These are phyloP conservation scores for Daktulosphaira vitifoliae DNA, from an alignment of 1,140 invertebrate genomes.

Conservation along the genomic window DNA sequence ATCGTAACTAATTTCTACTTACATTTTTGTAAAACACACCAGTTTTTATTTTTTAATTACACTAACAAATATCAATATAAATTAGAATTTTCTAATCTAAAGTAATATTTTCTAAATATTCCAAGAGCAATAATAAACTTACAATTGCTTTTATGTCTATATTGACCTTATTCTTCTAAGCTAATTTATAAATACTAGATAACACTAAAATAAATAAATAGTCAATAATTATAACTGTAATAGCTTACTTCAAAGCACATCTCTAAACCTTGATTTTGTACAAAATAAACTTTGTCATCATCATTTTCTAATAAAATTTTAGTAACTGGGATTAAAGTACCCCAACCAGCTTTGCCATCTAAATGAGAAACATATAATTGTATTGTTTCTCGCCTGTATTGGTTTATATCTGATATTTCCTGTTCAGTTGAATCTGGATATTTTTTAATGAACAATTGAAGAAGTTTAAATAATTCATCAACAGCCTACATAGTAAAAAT, in stretches of 20 bases:
- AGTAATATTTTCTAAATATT: no score
- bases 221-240: no score
- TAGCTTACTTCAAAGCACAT: conserved; percentile 69
- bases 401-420: conserved; percentile 68
- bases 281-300: conserved; percentile 77
- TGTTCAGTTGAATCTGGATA: conserved; percentile 63
- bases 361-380: conserved; percentile 69
- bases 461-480: conserved; percentile 81
- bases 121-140: no score
- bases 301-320: conserved; percentile 77
- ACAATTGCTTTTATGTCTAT: no score
- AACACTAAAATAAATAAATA: no score
- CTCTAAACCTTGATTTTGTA: conserved; percentile 77
- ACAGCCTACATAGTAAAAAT: conserved; percentile 54
- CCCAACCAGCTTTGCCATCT: conserved; percentile 76
- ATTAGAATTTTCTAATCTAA: no score
- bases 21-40: no score
- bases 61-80: no score
- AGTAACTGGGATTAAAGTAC: conserved; percentile 78
- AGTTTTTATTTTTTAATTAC: no score
- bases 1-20: no score
- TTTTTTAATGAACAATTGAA: conserved; percentile 70
- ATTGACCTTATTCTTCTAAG: no score
- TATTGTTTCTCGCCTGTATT: conserved; percentile 71
- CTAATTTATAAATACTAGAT: no score